Evolutionary conservation across 2,888 invertebrate species (phyloP).

Genomic region (Cantharis rustica): DNA sequence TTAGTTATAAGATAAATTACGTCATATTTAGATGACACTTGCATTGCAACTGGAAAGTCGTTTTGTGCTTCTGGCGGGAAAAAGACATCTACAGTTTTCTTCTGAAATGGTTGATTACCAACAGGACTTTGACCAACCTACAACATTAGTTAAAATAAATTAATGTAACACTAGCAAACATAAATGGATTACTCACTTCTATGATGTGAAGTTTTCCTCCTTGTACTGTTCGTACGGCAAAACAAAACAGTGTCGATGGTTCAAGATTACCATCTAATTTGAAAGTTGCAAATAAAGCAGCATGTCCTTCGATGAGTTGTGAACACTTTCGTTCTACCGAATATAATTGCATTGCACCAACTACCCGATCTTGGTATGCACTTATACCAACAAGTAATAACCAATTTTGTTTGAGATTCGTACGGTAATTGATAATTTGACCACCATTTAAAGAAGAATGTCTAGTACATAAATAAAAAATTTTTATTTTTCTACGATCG

Average conservation of each 20-base stretch:
- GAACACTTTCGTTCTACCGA: slow-evolving; percentile 98
- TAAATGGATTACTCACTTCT: slow-evolving; percentile 51
- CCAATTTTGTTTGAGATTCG: slow-evolving; percentile 97
- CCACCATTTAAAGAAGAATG: slow-evolving; percentile 95
- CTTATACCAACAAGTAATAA: slow-evolving; percentile 91
- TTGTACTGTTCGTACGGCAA: slow-evolving; percentile 89
- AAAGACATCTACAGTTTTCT: slow-evolving; percentile 99
- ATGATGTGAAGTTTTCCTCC: slow-evolving; percentile 97
- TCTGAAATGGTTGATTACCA: slow-evolving; percentile 96
- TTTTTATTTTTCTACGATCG: neutral
- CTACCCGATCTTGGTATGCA: slow-evolving; percentile 93
- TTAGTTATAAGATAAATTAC: slow-evolving; percentile 98
- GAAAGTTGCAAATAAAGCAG: slow-evolving; percentile 94
- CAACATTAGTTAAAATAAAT: slow-evolving; percentile 48
- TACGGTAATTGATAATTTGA: slow-evolving; percentile 98
- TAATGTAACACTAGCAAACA: slow-evolving; percentile 2
- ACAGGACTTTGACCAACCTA: slow-evolving; percentile 92
- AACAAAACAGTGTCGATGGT: slow-evolving; percentile 94
- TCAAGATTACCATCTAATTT: slow-evolving; percentile 94
- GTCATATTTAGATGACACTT: slow-evolving; percentile 94
- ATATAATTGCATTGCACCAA: slow-evolving; percentile 98
- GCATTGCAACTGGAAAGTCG: slow-evolving; percentile 99
- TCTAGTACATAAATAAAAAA: slow-evolving; percentile 46
- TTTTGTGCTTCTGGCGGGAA: slow-evolving; percentile 98
- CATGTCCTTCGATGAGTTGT: slow-evolving; percentile 98